Percentiles rank a stretch among this genome's conserved stretches.
Conservation (phyloP, 2,888 invertebrate species). For the Melanchra persicariae region DNA sequence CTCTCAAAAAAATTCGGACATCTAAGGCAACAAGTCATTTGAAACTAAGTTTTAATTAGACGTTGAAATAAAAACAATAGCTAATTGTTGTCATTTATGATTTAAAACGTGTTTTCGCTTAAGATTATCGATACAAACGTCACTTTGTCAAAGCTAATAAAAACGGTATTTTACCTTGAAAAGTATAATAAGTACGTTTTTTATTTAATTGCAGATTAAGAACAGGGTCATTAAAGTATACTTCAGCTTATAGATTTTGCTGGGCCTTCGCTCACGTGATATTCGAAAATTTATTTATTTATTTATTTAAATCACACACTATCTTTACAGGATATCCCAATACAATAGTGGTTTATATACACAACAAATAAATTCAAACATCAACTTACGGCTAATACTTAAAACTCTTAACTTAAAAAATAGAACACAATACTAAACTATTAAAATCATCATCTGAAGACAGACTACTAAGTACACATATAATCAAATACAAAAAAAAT, state of each 20-base stretch:
- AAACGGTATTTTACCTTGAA: slow-evolving; percentile 10
- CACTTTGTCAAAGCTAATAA: slow-evolving; percentile 2
- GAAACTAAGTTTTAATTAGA: slow-evolving; percentile 4
- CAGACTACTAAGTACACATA: no score
- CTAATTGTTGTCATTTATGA: slow-evolving; percentile 11
- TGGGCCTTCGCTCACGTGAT: neutral
- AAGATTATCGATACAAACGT: slow-evolving; percentile 5
- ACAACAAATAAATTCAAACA: no score
- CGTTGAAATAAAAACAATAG: slow-evolving; percentile 20
- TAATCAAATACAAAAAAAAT: no score
- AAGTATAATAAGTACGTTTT: neutral
- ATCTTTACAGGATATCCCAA: no score
- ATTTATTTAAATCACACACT: no score
- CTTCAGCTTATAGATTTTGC: neutral
- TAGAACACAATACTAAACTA: no score
- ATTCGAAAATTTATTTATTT: neutral
- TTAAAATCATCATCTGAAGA: no score
- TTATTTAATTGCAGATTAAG: slow-evolving; percentile 8
- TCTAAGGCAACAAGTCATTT: neutral
- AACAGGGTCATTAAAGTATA: slow-evolving; percentile 8
- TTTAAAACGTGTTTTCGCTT: slow-evolving; percentile 18
- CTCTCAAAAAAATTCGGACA: neutral
- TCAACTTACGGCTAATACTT: no score
- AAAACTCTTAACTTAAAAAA: no score
- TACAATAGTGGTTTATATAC: no score